These are phyloP conservation scores for Neuroscelio doddi DNA, from an alignment of 2,888 invertebrate genomes.

Conservation along the genomic window DNA sequence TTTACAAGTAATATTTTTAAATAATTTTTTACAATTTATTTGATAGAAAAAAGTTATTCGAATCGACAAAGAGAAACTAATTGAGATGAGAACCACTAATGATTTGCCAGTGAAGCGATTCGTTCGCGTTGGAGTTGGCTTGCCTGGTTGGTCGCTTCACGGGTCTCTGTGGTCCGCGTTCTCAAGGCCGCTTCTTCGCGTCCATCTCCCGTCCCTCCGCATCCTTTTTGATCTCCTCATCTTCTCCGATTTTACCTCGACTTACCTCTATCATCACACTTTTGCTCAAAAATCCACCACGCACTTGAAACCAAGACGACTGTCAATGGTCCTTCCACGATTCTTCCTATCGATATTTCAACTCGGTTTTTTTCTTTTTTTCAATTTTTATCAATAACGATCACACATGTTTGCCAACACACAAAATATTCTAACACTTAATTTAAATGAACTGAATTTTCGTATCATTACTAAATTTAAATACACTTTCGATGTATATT, in stretches of 20 bases:
- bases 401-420: no score
- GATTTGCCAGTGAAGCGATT: constrained; percentile 68
- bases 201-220: constrained; percentile 50
- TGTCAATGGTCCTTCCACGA: constrained; percentile 20
- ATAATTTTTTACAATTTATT: no score
- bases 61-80: constrained; percentile 40
- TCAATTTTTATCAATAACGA: no score
- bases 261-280: constrained; percentile 43
- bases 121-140: constrained; percentile 67
- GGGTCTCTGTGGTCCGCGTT: constrained; percentile 63
- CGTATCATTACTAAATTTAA: no score
- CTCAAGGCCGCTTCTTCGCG: constrained; percentile 71
- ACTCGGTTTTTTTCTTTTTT: no score
- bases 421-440: no score
- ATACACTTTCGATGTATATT: no score
- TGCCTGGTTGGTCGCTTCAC: constrained; percentile 56
- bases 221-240: constrained; percentile 38
- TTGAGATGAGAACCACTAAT: constrained; percentile 67
- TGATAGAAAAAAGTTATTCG: no score
- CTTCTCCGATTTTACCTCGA: constrained; percentile 40
- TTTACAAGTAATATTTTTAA: no score
- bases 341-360: no score
- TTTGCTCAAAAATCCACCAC: constrained; percentile 42
- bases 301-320: constrained; percentile 37
- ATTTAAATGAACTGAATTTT: no score